Evolutionary conservation across 2,113 vertebrate species (phyloP), one percentile per base, ranked within the genome.

Genomic region (Malurus cyaneus): DNA sequence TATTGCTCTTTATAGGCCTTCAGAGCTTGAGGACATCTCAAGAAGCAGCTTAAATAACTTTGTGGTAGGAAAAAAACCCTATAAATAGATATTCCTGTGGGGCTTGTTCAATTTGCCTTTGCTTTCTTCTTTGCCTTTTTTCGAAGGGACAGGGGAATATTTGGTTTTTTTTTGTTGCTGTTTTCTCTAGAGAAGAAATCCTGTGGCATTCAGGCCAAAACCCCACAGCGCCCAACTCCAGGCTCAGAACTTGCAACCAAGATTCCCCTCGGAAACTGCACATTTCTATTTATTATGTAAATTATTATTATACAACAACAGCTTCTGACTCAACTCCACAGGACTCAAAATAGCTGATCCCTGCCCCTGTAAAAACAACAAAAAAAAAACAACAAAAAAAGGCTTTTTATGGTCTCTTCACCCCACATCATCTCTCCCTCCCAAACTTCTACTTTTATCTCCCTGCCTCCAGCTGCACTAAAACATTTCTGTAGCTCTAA

Each of bases 121-220:
- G n/a, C n/a, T n/a, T n/a, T n/a, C n/a, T n/a, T n/a, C n/a, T n/a
- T n/a, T n/a, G n/a, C 39, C 41, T 9, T 21, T 11, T n/a, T 81
- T 52, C 21, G 29, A 9, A 19, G 18, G 1, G 0, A 0, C 10
- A 3, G 2, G 6, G 4, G 18, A 46, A 9, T 18, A 6, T n/a
- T 59, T 82, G 15, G 36, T 36, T 36, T 36, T 44, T 67, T 50
- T 53, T 46, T 10, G 3, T 5, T 46, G 14, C 15, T 42, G 1
- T 47, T 90, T 87, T 60, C 12, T 32, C 29, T 42, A 5, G 19
- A 69, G 44, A 65, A 81, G 57, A 26, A 31, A 5, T 2, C 6
- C 8, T 42, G 11, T 62, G 18, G 25, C 13, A 21, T 23, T 31
- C 44, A 71, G 25, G 34, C 11, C 14, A 66, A 39, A 47, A 82